Base-by-base conservation (phyloP, 2,113 vertebrate species). In the Rhea pennata region DNA sequence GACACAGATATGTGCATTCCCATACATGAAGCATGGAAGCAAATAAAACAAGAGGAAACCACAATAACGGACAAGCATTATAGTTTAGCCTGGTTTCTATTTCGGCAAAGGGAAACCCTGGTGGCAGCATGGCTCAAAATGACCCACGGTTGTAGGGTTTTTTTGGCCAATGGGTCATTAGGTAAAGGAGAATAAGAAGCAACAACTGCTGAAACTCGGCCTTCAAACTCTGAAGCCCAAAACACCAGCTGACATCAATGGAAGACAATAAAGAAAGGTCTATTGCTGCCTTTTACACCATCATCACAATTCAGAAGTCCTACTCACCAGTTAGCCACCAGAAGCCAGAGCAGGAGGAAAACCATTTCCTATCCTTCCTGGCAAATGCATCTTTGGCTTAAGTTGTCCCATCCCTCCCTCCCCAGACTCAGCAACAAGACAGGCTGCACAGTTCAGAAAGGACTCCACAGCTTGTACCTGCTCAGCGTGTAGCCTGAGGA, bases 71-170 rank as follows among this genome's bases (percentile, higher is more conserved):
- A 31, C 19, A 5, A 27, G n/a, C 22, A 16, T 3, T 51, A 39
- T 2, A 2, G 40, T 73, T 80, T 33, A 88, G 48, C 14, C 22
- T 26, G 67, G 5, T 42, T 5, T 0, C 56, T 0, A 0, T 33
- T 59, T 54, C 56, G 62, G 65, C 48, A 76, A 59, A 58, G 58
- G 33, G 46, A 87, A 90, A 21, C 44, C 48, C 53, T 46, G 12
- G 4, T 39, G 44, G 71, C 72, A 80, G 44, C 62, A 20, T 20
- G 56, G 71, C 79, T 83, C 67, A 39, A 1, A 42, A 7, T 21
- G 39, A 4, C 40, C 29, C 29, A 17, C 13, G 66, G 31, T 33
- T 36, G 31, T 54, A 74, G 51, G 59, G 23, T 27, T 0, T 80
- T 58, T 73, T 73, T 46, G 36, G 58, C 58, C 36, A 33, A 15